Conservation (phyloP, 2,797 vertebrate species). For the Poecilia wingei region DNA sequence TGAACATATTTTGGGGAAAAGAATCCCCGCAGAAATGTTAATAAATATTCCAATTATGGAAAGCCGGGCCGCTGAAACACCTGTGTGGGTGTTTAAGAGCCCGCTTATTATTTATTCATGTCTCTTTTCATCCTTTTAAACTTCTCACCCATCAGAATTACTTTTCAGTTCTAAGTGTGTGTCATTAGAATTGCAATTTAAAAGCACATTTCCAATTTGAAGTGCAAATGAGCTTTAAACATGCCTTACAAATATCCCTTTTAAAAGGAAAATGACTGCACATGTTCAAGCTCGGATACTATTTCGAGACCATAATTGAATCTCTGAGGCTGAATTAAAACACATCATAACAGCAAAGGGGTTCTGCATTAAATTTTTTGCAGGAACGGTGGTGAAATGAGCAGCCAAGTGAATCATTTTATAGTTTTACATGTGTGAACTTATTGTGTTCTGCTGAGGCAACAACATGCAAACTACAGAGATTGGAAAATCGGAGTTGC, state of each 20-base stretch:
- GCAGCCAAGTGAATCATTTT: slow-evolving; percentile 18
- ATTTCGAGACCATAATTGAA: slow-evolving; percentile 29
- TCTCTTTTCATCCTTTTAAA: slow-evolving; percentile 7
- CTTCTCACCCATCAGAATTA: slow-evolving; percentile 42
- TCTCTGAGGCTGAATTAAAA: slow-evolving; percentile 29
- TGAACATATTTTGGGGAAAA: not conserved
- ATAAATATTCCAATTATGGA: not conserved
- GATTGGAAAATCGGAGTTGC: slow-evolving; percentile 23
- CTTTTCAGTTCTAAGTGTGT: slow-evolving; percentile 27
- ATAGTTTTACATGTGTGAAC: slow-evolving; percentile 15
- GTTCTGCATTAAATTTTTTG: slow-evolving; percentile 17
- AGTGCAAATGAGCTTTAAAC: slow-evolving; percentile 41
- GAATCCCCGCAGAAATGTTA: not conserved
- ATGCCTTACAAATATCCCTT: slow-evolving; percentile 22
- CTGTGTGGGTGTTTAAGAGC: slow-evolving; percentile 20
- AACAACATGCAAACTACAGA: slow-evolving; percentile 19
- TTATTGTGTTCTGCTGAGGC: slow-evolving; percentile 11
- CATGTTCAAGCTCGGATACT: slow-evolving; percentile 27
- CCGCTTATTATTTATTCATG: slow-evolving; percentile 11
- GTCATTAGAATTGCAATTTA: slow-evolving; percentile 46
- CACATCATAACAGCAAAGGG: slow-evolving; percentile 13
- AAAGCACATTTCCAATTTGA: slow-evolving; percentile 29
- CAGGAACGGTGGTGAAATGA: slow-evolving; percentile 4
- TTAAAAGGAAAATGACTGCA: slow-evolving; percentile 39
- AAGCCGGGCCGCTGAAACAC: not conserved